Base-by-base conservation (phyloP, 2,113 vertebrate genomes). In the Menura novaehollandiae region DNA sequence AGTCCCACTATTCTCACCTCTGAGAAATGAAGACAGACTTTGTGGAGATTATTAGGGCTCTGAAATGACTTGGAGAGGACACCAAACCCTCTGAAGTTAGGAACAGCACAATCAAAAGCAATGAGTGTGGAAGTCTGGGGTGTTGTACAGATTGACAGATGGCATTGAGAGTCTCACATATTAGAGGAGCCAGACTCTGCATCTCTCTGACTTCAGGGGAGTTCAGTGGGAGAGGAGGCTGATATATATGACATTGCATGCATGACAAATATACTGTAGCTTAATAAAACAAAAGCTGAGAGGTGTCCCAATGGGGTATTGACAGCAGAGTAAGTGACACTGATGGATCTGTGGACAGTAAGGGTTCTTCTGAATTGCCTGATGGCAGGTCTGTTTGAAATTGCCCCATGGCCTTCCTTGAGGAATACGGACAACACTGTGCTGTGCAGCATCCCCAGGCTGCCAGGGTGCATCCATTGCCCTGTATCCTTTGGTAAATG, bases 1-100 rank as follows among this genome's bases (percentile, higher is more conserved):
- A 97, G 51, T 83, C 95, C 93, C 53, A 95, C 79, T 68, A 94
- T 60, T 81, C 37, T 96, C 46, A 95, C 72, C 24, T 94, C 96
- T 96, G 80, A 37, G 37, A 84, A 91, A 91, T 30, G 15, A 85
- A 79, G 44, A 85, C 20, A 88, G 55, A 35, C 18, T 59, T 91
- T 30, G 21, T 47, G 41, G 60, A 95, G 72, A 71, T 90, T 68
- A 74, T 89, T 49, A 88, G n/a, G 28, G 67, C 37, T 79, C 49
- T 83, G 76, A 79, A 91, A 83, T 67, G 9, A 47, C 43, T 91
- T 44, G 37, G 47, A 86, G 37, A 86, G 20, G 51, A 91, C 86
- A 32, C 12, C 1, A 13, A 85, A n/a, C 24, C 13, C 22, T 56
- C 46, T 62, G 66, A 64, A 51, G 15, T 5, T 44, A 83, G 37